Conservation (phyloP, 2,888 invertebrate species). For the Lycocerus yunnanus region DNA sequence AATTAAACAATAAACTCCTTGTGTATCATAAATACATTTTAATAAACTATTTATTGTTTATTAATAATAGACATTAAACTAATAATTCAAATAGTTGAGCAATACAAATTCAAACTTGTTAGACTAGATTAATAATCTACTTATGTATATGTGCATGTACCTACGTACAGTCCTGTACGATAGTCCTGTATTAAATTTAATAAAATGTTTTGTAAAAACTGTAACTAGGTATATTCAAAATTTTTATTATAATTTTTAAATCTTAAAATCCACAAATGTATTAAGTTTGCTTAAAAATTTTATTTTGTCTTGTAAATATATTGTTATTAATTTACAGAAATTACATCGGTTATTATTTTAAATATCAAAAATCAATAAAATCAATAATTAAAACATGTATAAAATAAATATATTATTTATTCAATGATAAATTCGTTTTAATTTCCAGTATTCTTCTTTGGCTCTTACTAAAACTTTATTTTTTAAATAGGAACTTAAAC, state of each 20-base stretch:
- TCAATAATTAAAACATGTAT: slow-evolving; percentile 23
- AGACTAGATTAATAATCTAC: slow-evolving; percentile 23
- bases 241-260: not conserved
- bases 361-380: not conserved
- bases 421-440: slow-evolving; percentile 37
- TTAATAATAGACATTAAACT: slow-evolving; percentile 33
- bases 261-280: not conserved
- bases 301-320: slow-evolving; percentile 11
- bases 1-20: slow-evolving; percentile 23
- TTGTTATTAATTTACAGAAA: slow-evolving; percentile 38
- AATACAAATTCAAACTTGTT: slow-evolving; percentile 51
- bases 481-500: no score
- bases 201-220: slow-evolving; percentile 13
- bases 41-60: slow-evolving; percentile 43
- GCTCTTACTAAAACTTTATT: no score
- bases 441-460: not conserved
- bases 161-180: slow-evolving; percentile 15
- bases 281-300: not conserved
- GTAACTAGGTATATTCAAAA: not conserved
- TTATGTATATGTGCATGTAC: slow-evolving; percentile 30
- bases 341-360: slow-evolving; percentile 42
- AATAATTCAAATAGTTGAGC: slow-evolving; percentile 45
- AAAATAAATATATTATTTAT: slow-evolving; percentile 53
- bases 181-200: slow-evolving; percentile 18
- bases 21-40: slow-evolving; percentile 37